Evolutionary conservation across 1,140 invertebrate genomes (phyloP), one percentile per base, ranked within the genome.

Genomic region (Neodiprion virginianus): DNA sequence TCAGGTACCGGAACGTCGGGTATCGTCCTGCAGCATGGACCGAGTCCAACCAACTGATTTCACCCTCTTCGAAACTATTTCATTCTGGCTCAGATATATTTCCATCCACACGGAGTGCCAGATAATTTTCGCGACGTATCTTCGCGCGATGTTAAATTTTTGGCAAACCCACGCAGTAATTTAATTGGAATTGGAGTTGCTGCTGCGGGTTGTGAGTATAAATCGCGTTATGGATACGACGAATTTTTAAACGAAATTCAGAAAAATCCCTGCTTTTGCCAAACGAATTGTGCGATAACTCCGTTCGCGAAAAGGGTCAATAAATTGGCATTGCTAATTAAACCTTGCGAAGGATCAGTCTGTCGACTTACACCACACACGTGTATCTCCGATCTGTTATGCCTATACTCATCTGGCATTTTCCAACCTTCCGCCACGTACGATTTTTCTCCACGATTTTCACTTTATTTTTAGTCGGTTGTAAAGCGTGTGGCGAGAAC

Each of bases 41-140:
- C 72, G 3, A 67, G 80, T 83, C 83, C 83, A 84, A 82, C 74
- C 78, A 79, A 81, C 84, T 85, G 84, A 84, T 84, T 85, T 84
- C 80, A 78, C 77, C 75, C 73, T 61, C 53, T 17, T 11, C 53
- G n/a, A 12, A 17, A 61, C 11, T 61, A 4, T 61, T 61, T 61
- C 8, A 17, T 14, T 4, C 53, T 61, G 53, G 5, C 11, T 14
- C 11, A 61, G 53, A 61, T 61, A 61, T 61, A 14, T 61, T 61
- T 61, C 53, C 4, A 61, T 14, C 67, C 12, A 14, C 14, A 69
- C 11, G 11, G 11, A 8, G 53, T 61, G 53, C 53, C 53, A 61
- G 53, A 61, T 61, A 61, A 61, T 61, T 61, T 40, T 61, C 53
- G 8, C 53, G 28, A 40, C 53, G 53, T 0, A 61, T 61, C 11